Evolutionary conservation across 2,888 invertebrate species (phyloP).

Genomic region (Steinernema hermaphroditum): DNA sequence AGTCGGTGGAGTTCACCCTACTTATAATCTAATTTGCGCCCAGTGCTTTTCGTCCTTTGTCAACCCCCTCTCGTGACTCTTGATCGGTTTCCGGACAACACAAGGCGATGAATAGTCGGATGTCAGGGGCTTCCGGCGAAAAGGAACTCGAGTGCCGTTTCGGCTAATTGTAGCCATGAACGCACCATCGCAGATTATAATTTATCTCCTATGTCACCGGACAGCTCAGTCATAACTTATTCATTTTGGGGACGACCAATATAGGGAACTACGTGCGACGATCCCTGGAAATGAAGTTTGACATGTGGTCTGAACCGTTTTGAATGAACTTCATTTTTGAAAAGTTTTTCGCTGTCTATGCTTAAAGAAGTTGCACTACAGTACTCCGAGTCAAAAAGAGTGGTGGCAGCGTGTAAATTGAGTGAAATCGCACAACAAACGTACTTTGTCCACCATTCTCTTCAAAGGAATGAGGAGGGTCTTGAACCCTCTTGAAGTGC

Average conservation of each 20-base stretch:
- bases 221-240: not conserved
- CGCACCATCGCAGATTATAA: slow-evolving; percentile 7
- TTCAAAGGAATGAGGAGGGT: no score
- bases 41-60: not conserved
- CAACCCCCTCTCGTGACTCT: not conserved
- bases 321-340: no score
- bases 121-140: not conserved
- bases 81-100: not conserved
- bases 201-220: not conserved
- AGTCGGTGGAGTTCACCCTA: not conserved
- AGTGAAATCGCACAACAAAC: no score
- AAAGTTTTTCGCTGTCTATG: no score
- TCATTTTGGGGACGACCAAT: not conserved
- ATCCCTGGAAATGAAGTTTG: no score
- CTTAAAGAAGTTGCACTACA: no score
- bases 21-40: not conserved
- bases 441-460: no score
- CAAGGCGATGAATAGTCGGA: not conserved
- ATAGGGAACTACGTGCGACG: no score
- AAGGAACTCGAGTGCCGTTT: not conserved
- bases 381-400: no score
- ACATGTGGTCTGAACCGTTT: no score
- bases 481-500: no score
- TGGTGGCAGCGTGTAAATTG: no score
- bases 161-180: not conserved